Evolutionary conservation across 2,113 vertebrate species (phyloP).

Genomic region (Vidua macroura): DNA sequence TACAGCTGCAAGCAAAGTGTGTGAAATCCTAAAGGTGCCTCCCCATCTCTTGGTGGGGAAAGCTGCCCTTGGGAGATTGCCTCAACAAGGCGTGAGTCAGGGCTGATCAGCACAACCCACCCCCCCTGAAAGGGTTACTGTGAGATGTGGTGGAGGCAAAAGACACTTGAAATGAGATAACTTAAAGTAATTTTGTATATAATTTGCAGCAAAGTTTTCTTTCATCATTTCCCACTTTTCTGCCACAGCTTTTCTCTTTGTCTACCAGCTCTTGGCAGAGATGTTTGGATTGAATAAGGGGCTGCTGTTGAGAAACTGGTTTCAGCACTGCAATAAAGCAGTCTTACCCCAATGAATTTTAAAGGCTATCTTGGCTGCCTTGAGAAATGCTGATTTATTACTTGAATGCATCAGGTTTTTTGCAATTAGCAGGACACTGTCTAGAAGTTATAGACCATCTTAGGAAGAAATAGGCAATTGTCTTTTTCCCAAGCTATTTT

Average conservation of each 20-base stretch:
- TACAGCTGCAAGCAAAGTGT: background rate
- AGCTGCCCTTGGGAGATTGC: background rate
- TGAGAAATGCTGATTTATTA: conserved; percentile 21
- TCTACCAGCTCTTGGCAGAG: background rate
- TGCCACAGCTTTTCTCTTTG: background rate
- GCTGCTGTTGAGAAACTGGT: background rate
- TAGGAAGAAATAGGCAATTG: background rate
- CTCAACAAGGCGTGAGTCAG: background rate
- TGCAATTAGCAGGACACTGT: background rate
- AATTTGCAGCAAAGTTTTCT: background rate
- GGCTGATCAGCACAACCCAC: background rate
- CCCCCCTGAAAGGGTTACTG: background rate
- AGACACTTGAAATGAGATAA: background rate
- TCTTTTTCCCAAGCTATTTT: background rate
- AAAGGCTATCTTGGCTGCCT: conserved; percentile 2
- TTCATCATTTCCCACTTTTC: background rate
- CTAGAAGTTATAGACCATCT: background rate
- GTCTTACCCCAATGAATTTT: background rate
- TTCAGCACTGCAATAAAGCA: background rate
- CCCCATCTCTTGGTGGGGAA: background rate
- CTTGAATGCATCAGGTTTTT: background rate
- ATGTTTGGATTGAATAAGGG: background rate
- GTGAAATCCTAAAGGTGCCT: background rate
- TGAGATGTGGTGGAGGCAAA: background rate
- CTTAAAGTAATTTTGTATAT: background rate